Evolutionary conservation across 1,140 invertebrate genomes (phyloP).

Genomic region (Phymastichus coffea): DNA sequence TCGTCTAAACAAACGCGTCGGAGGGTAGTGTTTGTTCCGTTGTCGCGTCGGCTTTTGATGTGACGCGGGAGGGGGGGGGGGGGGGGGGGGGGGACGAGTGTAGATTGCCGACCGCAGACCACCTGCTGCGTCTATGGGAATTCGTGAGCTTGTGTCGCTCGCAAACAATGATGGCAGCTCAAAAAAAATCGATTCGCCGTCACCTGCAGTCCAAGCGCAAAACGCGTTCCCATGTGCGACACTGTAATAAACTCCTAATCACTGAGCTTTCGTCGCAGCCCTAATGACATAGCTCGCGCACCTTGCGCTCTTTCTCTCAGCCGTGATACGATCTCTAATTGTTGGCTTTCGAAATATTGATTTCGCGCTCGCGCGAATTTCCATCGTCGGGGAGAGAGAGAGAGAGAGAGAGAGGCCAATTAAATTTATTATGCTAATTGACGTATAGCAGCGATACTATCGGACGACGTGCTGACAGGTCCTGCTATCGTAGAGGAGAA

Average conservation of each 20-base stretch:
- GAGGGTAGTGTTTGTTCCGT: constrained; percentile 10
- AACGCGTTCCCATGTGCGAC: constrained; percentile 13
- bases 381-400: no score
- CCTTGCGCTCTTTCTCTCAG: no score
- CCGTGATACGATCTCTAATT: constrained; percentile 1
- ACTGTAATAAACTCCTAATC: no score
- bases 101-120: constrained; percentile 16
- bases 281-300: no score
- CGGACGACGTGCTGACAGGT: constrained; percentile 2
- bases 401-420: no score
- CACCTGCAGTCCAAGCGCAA: constrained; percentile 11
- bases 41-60: constrained; percentile 1
- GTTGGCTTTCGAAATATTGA: no score
- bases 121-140: constrained; percentile 24
- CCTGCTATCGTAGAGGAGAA: constrained; percentile 13
- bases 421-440: constrained; percentile 22
- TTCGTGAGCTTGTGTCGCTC: constrained; percentile 8
- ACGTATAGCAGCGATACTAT: constrained; percentile 12
- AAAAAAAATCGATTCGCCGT: constrained; percentile 14
- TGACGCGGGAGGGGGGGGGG: not conserved
- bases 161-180: constrained; percentile 16
- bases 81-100: not conserved
- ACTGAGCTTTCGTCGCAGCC: no score
- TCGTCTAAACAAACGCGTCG: not conserved
- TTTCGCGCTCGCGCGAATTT: no score